phyloP scores from a whole-genome alignment of 2,888 invertebrate species.

The Balanococcus diminutus region DNA sequence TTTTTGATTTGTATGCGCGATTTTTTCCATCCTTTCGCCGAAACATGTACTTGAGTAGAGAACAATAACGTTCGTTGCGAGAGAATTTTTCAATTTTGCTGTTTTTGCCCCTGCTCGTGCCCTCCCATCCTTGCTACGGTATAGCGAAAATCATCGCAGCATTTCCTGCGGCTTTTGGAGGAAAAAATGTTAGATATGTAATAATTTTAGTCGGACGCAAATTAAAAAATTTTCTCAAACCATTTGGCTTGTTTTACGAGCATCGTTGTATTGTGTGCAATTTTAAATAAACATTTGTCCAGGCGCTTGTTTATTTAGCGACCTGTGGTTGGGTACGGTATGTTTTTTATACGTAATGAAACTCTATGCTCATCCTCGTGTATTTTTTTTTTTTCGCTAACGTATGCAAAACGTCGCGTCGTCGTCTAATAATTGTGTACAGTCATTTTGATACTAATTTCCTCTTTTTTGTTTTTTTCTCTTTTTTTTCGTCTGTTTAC shows the following conservation, averaged over 20 bases:
- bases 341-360: neutral
- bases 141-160: neutral
- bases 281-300: slow-evolving; percentile 37
- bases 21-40: neutral
- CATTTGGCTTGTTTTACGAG: slow-evolving; percentile 42
- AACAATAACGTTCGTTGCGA: slow-evolving; percentile 23
- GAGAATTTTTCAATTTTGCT: neutral
- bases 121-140: neutral
- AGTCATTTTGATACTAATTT: neutral
- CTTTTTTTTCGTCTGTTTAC: slow-evolving; percentile 61
- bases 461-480: neutral
- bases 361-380: neutral
- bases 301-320: slow-evolving; percentile 9
- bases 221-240: slow-evolving; percentile 35
- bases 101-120: neutral
- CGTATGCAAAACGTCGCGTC: neutral
- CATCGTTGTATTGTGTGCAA: slow-evolving; percentile 18
- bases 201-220: slow-evolving; percentile 36
- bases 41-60: slow-evolving; percentile 22
- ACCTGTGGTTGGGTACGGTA: neutral
- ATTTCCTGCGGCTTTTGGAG: slow-evolving; percentile 17
- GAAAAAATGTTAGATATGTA: slow-evolving; percentile 15
- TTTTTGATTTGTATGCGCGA: slow-evolving; percentile 19
- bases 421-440: no score
- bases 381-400: neutral